phyloP scores from a whole-genome alignment of 2,797 vertebrate genomes.

The Ceyx erithaca region DNA sequence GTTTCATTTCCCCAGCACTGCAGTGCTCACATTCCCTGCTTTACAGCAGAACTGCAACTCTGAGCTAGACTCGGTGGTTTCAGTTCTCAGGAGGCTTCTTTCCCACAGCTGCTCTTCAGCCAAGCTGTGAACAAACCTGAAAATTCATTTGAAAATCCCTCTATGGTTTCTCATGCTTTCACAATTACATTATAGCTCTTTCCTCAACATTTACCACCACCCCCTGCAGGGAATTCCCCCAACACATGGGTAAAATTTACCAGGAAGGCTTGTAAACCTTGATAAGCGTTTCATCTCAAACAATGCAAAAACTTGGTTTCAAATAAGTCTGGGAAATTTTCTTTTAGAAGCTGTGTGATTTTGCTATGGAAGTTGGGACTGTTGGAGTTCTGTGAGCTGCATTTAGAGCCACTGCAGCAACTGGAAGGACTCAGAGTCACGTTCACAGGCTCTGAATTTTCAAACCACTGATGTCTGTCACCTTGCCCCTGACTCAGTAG shows the following conservation, averaged over 20 bases:
- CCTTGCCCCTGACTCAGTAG: background rate
- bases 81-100: slow-evolving; percentile 63
- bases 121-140: slow-evolving; percentile 68
- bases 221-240: slow-evolving; percentile 59
- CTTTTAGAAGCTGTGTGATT: background rate
- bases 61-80: slow-evolving; percentile 33
- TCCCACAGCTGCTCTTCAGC: slow-evolving; percentile 68
- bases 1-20: slow-evolving; percentile 40
- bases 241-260: slow-evolving; percentile 33
- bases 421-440: fast-evolving
- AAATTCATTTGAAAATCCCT: slow-evolving; percentile 70
- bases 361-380: background rate
- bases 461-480: background rate
- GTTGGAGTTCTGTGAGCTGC: background rate
- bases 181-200: slow-evolving; percentile 41
- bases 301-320: background rate
- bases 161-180: slow-evolving; percentile 66
- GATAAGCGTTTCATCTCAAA: slow-evolving; percentile 10
- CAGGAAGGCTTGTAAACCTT: slow-evolving; percentile 27
- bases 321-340: background rate
- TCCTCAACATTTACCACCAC: slow-evolving; percentile 58
- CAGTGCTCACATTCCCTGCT: slow-evolving; percentile 6
- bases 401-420: background rate
- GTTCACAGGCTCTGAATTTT: background rate
- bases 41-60: slow-evolving; percentile 14